phyloP scores from a whole-genome alignment of 2,113 vertebrate species.

The Physeter macrocephalus region DNA sequence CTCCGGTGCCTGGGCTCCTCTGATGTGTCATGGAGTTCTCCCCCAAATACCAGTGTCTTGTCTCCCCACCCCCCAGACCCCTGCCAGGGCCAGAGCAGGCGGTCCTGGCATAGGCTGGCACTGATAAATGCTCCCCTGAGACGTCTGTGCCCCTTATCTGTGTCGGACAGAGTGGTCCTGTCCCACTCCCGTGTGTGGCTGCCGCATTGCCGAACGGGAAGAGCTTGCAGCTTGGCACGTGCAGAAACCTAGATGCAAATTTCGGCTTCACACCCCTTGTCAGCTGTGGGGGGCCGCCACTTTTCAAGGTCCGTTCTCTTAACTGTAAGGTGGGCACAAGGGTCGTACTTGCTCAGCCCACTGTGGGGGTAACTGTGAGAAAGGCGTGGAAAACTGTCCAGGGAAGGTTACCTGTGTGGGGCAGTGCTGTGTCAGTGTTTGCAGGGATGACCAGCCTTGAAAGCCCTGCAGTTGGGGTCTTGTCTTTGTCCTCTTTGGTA shows the following conservation, averaged over 20 bases:
- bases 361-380: accelerated
- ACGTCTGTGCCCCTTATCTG: slow-evolving; percentile 36
- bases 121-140: slow-evolving; percentile 33
- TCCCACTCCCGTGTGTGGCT: background rate
- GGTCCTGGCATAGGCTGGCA: background rate
- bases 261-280: background rate
- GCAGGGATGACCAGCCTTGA: background rate
- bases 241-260: background rate
- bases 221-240: background rate
- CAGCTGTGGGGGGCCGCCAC: background rate
- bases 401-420: background rate
- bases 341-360: background rate
- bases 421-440: background rate
- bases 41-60: background rate
- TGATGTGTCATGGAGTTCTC: background rate
- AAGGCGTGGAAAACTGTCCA: background rate
- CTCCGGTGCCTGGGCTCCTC: background rate
- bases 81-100: background rate
- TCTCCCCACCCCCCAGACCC: background rate
- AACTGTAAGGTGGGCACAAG: background rate
- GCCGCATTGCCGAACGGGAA: background rate
- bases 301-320: background rate
- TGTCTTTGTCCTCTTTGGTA: background rate
- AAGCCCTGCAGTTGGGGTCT: background rate
- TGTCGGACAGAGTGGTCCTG: slow-evolving; percentile 11